Conservation (phyloP, 2,113 vertebrate genomes). For the Petrocephalus microphthalmus region DNA sequence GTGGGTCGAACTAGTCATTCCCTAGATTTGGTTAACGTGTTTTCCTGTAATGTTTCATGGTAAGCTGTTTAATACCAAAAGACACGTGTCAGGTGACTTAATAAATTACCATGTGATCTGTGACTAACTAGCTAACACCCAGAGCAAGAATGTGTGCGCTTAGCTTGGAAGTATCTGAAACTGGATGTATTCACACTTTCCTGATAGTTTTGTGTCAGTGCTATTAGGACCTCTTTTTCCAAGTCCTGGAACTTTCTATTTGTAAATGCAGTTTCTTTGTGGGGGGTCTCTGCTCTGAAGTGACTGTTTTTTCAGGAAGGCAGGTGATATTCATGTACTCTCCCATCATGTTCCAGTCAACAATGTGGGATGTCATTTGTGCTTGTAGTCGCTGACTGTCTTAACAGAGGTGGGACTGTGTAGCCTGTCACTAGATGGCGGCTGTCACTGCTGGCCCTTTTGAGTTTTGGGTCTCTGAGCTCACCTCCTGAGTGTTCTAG, state of each 20-base stretch:
- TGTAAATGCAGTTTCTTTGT: not conserved
- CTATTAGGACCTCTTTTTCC: not conserved
- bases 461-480: not conserved
- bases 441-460: not conserved
- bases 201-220: not conserved
- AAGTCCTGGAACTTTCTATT: not conserved
- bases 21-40: not conserved
- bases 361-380: not conserved
- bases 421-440: not conserved
- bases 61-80: not conserved
- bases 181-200: not conserved
- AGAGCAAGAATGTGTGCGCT: not conserved
- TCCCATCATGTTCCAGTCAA: not conserved
- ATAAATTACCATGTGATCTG: not conserved
- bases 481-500: not conserved
- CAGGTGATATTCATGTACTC: not conserved
- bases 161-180: not conserved
- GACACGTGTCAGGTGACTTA: not conserved
- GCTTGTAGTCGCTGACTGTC: not conserved
- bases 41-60: not conserved
- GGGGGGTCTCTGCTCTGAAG: not conserved
- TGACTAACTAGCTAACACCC: not conserved
- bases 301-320: not conserved
- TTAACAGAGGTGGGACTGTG: not conserved
- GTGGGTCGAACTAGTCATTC: not conserved